A percentile compares a stretch with the other conserved stretches of the same genome.
Conservation (phyloP, 1,140 invertebrate genomes). For the Sinonovacula constricta region DNA sequence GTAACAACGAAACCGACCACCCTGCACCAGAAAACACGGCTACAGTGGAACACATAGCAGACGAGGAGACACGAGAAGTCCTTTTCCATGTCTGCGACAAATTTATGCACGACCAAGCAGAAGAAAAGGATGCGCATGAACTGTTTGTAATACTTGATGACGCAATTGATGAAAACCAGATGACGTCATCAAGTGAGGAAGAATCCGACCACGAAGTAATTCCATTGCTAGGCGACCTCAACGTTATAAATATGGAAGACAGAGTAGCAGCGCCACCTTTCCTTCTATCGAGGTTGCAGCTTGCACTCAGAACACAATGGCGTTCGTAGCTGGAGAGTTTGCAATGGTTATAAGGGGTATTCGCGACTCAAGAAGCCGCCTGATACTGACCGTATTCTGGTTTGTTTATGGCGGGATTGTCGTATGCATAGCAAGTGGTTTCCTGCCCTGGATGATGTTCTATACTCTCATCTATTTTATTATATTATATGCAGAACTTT, state of each 20-base stretch:
- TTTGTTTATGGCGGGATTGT: constrained; percentile 30
- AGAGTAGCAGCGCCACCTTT: too few species aligned
- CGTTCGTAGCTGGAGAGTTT: too few species aligned
- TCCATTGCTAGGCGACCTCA: constrained; percentile 4
- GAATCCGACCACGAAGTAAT: constrained; percentile 42
- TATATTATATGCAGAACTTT: constrained; percentile 40
- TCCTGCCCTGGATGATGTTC: constrained; percentile 48
- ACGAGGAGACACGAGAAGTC: constrained; percentile 11
- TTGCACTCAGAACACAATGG: too few species aligned
- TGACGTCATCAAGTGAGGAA: constrained; percentile 21
- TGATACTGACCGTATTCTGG: constrained; percentile 38
- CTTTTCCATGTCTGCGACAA: constrained; percentile 14
- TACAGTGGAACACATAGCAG: not conserved
- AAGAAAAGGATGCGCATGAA: too few species aligned
- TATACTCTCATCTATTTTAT: constrained; percentile 47
- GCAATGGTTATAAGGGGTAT: constrained; percentile 13
- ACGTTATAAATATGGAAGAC: constrained; percentile 18
- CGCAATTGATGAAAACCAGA: constrained; percentile 11
- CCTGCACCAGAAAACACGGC: too few species aligned
- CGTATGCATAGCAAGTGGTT: constrained; percentile 13
- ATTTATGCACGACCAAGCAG: too few species aligned
- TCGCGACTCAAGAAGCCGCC: constrained; percentile 33
- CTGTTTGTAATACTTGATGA: too few species aligned
- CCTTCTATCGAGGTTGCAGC: too few species aligned
- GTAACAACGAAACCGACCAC: too few species aligned